Conservation (phyloP, 2,888 invertebrate species). For the Cryptosula pallasiana region DNA sequence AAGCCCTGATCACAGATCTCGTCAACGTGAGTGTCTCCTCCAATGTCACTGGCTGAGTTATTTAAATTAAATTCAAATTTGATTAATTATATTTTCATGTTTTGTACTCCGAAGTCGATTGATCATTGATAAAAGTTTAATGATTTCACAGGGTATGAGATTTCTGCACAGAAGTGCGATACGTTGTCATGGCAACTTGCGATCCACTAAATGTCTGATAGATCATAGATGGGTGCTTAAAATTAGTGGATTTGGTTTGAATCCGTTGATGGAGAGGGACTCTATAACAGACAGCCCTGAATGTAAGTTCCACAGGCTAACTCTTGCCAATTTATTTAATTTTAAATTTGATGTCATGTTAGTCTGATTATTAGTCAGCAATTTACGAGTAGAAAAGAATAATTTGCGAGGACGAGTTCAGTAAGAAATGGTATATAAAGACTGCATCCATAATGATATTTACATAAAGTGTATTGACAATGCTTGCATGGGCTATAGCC, state of each 20-base stretch:
- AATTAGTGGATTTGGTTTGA: slow-evolving; percentile 83
- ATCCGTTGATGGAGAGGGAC: slow-evolving; percentile 52
- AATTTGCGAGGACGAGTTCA: too few species aligned
- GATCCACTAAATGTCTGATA: slow-evolving; percentile 86
- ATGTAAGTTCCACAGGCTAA: too few species aligned
- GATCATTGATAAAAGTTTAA: neutral
- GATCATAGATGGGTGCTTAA: slow-evolving; percentile 94
- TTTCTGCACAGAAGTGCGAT: slow-evolving; percentile 76
- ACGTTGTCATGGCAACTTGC: slow-evolving; percentile 77
- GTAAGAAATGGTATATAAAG: too few species aligned
- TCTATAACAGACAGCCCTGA: neutral
- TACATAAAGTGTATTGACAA: too few species aligned
- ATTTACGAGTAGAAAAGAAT: too few species aligned
- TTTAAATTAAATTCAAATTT: neutral
- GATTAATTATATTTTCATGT: neutral
- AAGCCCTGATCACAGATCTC: slow-evolving; percentile 85
- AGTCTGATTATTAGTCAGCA: too few species aligned
- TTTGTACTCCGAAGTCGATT: neutral
- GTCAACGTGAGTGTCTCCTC: slow-evolving; percentile 72
- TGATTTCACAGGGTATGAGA: slow-evolving; percentile 69
- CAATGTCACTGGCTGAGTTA: neutral
- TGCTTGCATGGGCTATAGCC: too few species aligned
- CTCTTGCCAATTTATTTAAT: too few species aligned
- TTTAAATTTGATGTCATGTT: too few species aligned
- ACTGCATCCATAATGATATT: too few species aligned